Conservation (phyloP, 2,888 invertebrate species). For the Tenthredo mesomela region DNA sequence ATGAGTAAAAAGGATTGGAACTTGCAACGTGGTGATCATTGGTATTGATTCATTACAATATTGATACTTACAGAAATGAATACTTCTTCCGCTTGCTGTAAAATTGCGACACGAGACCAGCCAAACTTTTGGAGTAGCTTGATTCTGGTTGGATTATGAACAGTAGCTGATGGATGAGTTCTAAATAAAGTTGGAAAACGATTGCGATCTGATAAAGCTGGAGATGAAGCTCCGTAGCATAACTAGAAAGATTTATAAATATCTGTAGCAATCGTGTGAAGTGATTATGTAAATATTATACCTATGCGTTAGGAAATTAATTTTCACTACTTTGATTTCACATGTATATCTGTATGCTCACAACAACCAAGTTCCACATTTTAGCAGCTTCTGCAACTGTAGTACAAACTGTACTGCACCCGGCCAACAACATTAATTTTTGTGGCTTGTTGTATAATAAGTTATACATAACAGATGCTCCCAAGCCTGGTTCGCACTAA, state of each 20-base stretch:
- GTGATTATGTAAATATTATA: background rate
- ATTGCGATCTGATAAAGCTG: constrained; percentile 97
- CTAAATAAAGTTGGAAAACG: constrained; percentile 99
- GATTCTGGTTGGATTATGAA: constrained; percentile 98
- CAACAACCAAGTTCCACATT: constrained; percentile 99
- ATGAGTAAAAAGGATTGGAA: background rate
- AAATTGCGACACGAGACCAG: constrained; percentile 98
- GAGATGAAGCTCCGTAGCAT: constrained; percentile 99
- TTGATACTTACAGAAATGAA: constrained; percentile 89
- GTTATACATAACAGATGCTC: constrained; percentile 99
- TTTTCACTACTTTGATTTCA: background rate
- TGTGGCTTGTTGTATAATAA: constrained; percentile 97
- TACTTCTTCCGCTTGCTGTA: constrained; percentile 99
- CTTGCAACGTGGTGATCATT: background rate
- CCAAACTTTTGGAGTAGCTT: constrained; percentile 98
- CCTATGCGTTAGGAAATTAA: background rate
- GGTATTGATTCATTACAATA: background rate
- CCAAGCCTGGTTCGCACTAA: constrained; percentile 99
- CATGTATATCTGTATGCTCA: constrained; percentile 79
- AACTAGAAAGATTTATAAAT: constrained; percentile 82
- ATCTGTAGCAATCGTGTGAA: background rate
- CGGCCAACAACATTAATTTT: constrained; percentile 95
- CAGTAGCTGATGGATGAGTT: constrained; percentile 99
- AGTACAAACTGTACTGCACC: constrained; percentile 99
- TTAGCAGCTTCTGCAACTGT: constrained; percentile 99